A percentile compares a stretch with the other conserved stretches of the same genome.
Evolutionary conservation across 2,888 invertebrate genomes (phyloP).

Genomic region (Trichacis sp.): DNA sequence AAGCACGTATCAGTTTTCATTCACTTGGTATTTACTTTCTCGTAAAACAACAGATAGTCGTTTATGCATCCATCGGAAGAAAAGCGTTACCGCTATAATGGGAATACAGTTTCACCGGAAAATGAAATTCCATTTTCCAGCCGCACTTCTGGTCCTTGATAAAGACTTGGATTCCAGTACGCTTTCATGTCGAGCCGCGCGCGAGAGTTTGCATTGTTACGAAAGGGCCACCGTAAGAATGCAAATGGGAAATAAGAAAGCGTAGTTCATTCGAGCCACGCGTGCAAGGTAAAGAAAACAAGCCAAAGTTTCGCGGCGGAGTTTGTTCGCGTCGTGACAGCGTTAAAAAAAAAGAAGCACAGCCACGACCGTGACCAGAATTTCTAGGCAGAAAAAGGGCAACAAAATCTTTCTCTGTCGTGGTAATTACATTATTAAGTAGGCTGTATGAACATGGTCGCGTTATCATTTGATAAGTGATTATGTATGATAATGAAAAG

Average conservation of each 20-base stretch:
- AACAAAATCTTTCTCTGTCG: background rate
- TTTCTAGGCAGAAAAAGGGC: constrained; percentile 14
- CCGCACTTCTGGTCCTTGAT: background rate
- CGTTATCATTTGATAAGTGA: constrained; percentile 21
- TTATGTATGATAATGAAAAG: constrained; percentile 31
- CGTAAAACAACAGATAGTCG: too few species aligned
- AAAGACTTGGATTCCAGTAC: background rate
- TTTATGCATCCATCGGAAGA: too few species aligned
- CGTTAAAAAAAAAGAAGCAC: constrained; percentile 14
- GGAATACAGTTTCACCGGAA: too few species aligned
- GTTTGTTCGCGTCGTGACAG: constrained; percentile 15
- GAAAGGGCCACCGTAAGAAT: constrained; percentile 7
- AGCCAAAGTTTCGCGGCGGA: constrained; percentile 14
- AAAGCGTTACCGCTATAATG: too few species aligned
- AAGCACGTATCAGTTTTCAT: too few species aligned
- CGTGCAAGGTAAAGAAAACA: constrained; percentile 1
- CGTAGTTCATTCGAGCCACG: too few species aligned
- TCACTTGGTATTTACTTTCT: too few species aligned
- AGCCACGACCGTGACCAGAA: constrained; percentile 22
- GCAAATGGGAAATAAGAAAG: constrained; percentile 15
- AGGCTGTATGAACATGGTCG: background rate
- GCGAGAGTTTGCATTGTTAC: constrained; percentile 7
- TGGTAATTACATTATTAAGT: background rate
- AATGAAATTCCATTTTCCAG: background rate
- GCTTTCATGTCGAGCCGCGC: background rate